A percentile compares a stretch with the other conserved stretches of the same genome.
These are phyloP conservation scores for Merodon equestris DNA, from an alignment of 2,888 invertebrate genomes.

Conservation along the genomic window DNA sequence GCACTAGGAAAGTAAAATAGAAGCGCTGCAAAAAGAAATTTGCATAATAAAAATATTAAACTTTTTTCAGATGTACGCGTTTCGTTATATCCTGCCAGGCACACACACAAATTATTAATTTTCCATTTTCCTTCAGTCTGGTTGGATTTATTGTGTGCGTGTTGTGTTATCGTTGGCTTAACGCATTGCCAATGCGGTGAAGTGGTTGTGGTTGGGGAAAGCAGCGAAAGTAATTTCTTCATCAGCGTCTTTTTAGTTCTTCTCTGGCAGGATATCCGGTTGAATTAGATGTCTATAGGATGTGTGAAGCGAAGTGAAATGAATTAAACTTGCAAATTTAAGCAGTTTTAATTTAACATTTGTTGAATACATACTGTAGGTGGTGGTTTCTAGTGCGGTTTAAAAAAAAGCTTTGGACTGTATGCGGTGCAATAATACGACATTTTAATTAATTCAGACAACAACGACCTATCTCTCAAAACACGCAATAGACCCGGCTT, in stretches of 20 bases:
- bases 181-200: conserved; percentile 35
- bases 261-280: conserved; percentile 58
- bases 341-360: background rate
- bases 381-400: too few species aligned
- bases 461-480: too few species aligned
- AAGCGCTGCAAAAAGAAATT: conserved; percentile 48
- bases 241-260: conserved; percentile 29
- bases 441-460: too few species aligned
- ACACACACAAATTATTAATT: conserved; percentile 68
- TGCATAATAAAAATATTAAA: conserved; percentile 69
- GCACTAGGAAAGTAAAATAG: conserved; percentile 9
- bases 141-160: conserved; percentile 40
- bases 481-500: too few species aligned
- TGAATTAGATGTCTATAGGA: conserved; percentile 48
- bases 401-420: too few species aligned
- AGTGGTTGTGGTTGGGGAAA: background rate
- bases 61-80: conserved; percentile 41
- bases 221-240: conserved; percentile 37
- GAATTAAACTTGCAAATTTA: too few species aligned
- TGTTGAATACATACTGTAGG: too few species aligned
- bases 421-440: too few species aligned
- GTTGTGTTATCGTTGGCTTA: conserved; percentile 53
- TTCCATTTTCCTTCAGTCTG: conserved; percentile 60
- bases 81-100: conserved; percentile 57
- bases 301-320: background rate